A percentile compares a stretch with the other conserved stretches of the same genome.
Conservation (phyloP, 2,113 vertebrate species). For the Malurus alboscapulatus region DNA sequence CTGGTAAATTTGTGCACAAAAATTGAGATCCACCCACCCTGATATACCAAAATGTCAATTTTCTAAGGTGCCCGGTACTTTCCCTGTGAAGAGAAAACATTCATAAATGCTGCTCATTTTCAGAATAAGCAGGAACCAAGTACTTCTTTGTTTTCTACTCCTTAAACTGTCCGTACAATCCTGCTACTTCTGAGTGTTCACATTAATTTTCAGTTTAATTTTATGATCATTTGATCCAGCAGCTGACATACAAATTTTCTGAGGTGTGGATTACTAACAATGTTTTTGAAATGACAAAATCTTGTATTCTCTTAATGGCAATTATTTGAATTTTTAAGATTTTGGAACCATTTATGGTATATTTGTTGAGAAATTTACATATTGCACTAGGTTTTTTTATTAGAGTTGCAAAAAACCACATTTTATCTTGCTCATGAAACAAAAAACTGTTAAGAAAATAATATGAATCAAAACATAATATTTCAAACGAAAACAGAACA, state of each 20-base stretch:
- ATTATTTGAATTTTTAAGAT: background rate
- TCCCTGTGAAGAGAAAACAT: background rate
- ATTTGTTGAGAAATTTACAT: background rate
- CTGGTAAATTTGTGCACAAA: background rate
- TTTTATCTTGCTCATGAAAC: background rate
- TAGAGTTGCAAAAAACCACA: background rate
- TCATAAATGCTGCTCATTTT: background rate
- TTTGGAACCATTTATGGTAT: background rate
- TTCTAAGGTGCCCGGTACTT: background rate
- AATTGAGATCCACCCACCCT: background rate
- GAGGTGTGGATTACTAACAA: background rate
- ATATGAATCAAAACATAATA: background rate
- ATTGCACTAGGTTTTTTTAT: background rate
- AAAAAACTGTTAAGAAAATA: background rate
- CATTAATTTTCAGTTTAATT: background rate
- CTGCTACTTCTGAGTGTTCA: background rate
- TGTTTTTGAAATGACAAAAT: background rate
- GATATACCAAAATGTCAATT: background rate
- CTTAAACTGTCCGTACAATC: background rate
- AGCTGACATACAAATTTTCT: background rate
- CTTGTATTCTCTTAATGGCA: rapidly evolving
- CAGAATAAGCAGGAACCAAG: background rate
- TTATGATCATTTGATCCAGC: background rate
- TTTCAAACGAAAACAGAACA: background rate
- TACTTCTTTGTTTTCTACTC: background rate